Evolutionary conservation across 1,140 invertebrate species (phyloP), one percentile per base, ranked within the genome.

Genomic region (Papilio helenus): DNA sequence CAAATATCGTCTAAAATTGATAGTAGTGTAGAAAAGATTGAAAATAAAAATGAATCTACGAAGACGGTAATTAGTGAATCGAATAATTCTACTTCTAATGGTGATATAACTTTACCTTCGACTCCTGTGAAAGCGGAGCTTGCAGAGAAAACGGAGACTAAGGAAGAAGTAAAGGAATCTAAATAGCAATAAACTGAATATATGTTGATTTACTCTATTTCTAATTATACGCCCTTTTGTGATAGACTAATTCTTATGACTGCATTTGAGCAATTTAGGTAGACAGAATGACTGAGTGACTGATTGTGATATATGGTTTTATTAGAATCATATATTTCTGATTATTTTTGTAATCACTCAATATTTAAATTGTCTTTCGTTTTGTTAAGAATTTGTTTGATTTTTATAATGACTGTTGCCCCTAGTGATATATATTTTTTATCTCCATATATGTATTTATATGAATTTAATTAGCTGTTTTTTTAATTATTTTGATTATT

Each of bases 1-100:
- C 71, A 72, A 72, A 42, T 72, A 42, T 72, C 34, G 5, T 72
- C 71, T 72, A 72, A 72, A 34, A 39, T 72, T 72, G 71, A 72
- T 44, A 44, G 18, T 49, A 29, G 46, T 34, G 26, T 76, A 26
- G 16, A 34, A 55, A 58, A 76, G 0, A 2, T 77, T 14, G 81
- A 84, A n/a, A 65, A 34, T 72, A 65, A 71, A 26, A 44, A 34
- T 5, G 83, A 85, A 74, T 23, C 16, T 44, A 5, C 39, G 34
- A 61, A 77, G 14, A n/a, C 18, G 3, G 42, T 20, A 20, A 44
- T n/a, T 10, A 55, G 29, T 3, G 76, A 65, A 49, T 74, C 44
- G 20, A 18, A 42, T 77, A 55, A 61, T 76, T 4, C 29, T 65
- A n/a, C 76, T 61, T 51, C 39, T 74, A 44, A 49, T 29, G 42